These are phyloP conservation scores for Enteromius mattozi DNA, from an alignment of 2,797 vertebrate species.

Conservation along the genomic window DNA sequence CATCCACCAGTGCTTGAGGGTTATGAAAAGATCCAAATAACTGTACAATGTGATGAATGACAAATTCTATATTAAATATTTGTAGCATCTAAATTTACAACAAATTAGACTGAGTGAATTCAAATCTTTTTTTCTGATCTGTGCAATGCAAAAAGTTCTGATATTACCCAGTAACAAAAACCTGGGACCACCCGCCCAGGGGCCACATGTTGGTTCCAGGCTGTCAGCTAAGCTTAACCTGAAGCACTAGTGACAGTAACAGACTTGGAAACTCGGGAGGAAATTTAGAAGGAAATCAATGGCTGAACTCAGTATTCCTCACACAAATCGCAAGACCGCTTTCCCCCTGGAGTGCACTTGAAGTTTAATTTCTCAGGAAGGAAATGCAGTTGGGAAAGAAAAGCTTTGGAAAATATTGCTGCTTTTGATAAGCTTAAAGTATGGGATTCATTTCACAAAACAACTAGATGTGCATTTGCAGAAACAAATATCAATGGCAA, in stretches of 20 bases:
- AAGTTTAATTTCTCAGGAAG: constrained; percentile 34
- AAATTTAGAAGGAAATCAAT: constrained; percentile 51
- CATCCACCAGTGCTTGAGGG: not conserved
- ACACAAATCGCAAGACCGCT: constrained; percentile 34
- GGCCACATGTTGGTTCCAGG: constrained; percentile 36
- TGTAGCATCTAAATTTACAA: not conserved
- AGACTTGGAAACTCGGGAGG: constrained; percentile 33
- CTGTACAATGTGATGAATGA: not conserved
- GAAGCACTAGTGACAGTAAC: constrained; percentile 46
- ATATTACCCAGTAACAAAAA: not conserved
- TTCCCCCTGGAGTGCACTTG: constrained; percentile 36
- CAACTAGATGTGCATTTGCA: constrained; percentile 3
- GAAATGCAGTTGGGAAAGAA: constrained; percentile 11
- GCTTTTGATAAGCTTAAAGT: not conserved
- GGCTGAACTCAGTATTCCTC: constrained; percentile 41
- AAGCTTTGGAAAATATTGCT: constrained; percentile 13
- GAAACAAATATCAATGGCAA: not conserved
- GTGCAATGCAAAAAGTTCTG: not conserved
- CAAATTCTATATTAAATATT: not conserved
- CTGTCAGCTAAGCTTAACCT: constrained; percentile 54
- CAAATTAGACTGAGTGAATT: not conserved
- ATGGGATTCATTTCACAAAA: constrained; percentile 20
- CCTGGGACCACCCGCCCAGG: not conserved
- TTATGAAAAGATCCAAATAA: constrained; percentile 9
- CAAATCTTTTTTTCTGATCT: not conserved